Evolutionary conservation across 1,140 invertebrate species (phyloP).

Genomic region (Eurosta solidaginis): DNA sequence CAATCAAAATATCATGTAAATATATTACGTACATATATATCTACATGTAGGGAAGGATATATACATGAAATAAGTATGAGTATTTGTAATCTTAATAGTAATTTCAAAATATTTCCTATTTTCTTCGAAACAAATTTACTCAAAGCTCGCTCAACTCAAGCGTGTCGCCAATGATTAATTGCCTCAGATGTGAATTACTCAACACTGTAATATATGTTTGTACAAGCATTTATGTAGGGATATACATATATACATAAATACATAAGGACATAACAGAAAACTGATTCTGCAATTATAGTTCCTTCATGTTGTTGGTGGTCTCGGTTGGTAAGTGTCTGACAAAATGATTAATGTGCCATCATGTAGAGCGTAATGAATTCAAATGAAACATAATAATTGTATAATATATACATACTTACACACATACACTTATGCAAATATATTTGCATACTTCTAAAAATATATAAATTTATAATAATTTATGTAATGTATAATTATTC

Average conservation of each 20-base stretch:
- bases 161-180: background rate
- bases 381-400: background rate
- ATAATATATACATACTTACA: background rate
- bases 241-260: background rate
- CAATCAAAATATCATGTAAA: no score
- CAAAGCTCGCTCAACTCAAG: background rate
- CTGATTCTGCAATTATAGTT: background rate
- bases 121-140: background rate
- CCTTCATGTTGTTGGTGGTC: background rate
- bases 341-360: background rate
- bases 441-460: background rate
- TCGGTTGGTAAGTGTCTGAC: background rate
- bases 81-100: background rate
- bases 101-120: background rate
- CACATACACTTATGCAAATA: background rate
- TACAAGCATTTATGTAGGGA: background rate
- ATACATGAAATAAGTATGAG: background rate
- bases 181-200: background rate
- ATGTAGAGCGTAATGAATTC: background rate
- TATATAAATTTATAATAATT: no score
- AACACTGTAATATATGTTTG: background rate
- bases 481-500: background rate
- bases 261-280: background rate
- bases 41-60: no score
- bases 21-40: no score